A percentile compares a stretch with the other conserved stretches of the same genome.
Evolutionary conservation across 2,797 vertebrate species (phyloP).

Genomic region (Oreortyx pictus): DNA sequence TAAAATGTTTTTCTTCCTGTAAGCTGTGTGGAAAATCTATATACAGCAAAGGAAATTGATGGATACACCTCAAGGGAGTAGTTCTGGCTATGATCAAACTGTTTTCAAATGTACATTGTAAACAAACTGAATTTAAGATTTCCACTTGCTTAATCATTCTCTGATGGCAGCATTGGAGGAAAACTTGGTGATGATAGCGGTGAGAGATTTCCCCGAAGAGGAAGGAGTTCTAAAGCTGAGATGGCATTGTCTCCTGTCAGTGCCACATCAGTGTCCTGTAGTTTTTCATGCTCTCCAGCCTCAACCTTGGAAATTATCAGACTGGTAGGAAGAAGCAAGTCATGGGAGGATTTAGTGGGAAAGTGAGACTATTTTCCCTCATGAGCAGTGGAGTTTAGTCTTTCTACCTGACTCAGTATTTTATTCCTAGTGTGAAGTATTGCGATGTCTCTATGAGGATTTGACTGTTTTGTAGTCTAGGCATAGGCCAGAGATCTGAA

Average conservation of each 20-base stretch:
- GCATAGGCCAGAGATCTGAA: background rate
- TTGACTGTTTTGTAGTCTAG: background rate
- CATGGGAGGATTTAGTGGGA: background rate
- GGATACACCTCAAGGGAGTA: background rate
- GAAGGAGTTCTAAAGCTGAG: background rate
- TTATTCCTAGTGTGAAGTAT: background rate
- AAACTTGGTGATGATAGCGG: background rate
- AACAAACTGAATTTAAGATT: conserved; percentile 6
- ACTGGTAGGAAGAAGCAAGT: background rate
- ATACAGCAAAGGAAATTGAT: background rate
- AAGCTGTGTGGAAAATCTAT: background rate
- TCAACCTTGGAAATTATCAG: background rate
- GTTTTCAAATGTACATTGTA: background rate
- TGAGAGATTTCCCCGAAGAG: background rate
- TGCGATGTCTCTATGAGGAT: rapidly evolving
- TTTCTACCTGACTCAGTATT: background rate
- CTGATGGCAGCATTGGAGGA: background rate
- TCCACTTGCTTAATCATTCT: background rate
- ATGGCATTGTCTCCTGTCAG: background rate
- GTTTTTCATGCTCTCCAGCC: background rate
- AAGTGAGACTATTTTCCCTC: background rate
- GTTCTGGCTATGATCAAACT: background rate
- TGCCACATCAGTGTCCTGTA: background rate
- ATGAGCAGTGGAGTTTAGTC: background rate
- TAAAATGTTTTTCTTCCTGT: background rate